phyloP scores from a whole-genome alignment of 2,888 invertebrate species.

The Itoplectis maculator region DNA sequence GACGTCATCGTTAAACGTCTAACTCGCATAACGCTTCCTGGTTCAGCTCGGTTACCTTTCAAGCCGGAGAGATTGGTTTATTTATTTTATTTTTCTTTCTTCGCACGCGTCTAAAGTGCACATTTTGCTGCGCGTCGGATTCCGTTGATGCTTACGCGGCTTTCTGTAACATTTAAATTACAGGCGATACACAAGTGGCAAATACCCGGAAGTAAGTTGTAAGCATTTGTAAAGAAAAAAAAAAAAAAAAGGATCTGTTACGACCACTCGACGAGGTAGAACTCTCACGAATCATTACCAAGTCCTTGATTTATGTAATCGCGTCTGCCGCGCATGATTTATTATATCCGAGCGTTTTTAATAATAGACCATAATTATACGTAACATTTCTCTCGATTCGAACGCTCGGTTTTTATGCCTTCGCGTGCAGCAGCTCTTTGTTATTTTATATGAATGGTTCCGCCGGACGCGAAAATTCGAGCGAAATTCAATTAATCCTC shows the following conservation, averaged over 20 bases:
- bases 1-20: not conserved
- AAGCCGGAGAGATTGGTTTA: not conserved
- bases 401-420: not conserved
- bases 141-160: not conserved
- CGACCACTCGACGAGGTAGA: not conserved
- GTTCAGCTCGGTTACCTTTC: conserved; percentile 5
- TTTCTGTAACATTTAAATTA: conserved; percentile 7
- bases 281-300: not conserved
- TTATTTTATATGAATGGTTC: too few species aligned
- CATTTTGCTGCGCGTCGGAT: not conserved
- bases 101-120: conserved; percentile 14
- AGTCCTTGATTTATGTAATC: conserved; percentile 9
- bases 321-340: not conserved
- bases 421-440: too few species aligned
- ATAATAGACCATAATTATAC: not conserved
- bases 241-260: not conserved
- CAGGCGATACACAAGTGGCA: not conserved
- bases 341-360: not conserved
- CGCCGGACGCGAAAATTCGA: too few species aligned
- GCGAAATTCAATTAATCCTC: too few species aligned
- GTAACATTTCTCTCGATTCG: not conserved
- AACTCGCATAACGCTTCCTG: conserved; percentile 13
- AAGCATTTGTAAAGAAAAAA: not conserved
- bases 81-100: too few species aligned
- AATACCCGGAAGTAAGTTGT: conserved; percentile 1